These are phyloP conservation scores for Palythoa caribaeorum DNA, from an alignment of 92 coral and sea anemone genomes.

Conservation along the genomic window DNA sequence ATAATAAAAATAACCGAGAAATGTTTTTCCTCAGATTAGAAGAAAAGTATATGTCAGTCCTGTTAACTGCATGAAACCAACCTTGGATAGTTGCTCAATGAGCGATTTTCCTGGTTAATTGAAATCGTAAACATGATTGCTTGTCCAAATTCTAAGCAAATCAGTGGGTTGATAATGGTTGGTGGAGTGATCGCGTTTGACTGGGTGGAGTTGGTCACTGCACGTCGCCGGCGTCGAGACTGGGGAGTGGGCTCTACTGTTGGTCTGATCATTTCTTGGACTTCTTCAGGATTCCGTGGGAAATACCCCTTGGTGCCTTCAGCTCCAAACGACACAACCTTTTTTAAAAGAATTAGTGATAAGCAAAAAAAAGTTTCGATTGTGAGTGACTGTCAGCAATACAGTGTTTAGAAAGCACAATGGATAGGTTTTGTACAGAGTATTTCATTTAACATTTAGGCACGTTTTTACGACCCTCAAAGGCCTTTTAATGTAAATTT, in stretches of 20 bases:
- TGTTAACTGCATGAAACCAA: neutral
- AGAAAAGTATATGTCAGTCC: too few species aligned
- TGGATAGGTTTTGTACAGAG: too few species aligned
- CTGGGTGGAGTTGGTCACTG: slow-evolving; percentile 54
- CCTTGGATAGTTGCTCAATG: slow-evolving; percentile 85
- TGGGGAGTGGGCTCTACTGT: slow-evolving; percentile 33
- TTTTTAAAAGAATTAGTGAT: neutral
- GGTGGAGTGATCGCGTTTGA: slow-evolving; percentile 9
- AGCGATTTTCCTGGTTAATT: slow-evolving; percentile 81
- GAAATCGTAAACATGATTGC: slow-evolving; percentile 75
- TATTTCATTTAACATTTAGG: too few species aligned
- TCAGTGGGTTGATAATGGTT: slow-evolving; percentile 68
- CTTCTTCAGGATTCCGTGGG: slow-evolving; percentile 44
- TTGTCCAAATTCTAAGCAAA: slow-evolving; percentile 73
- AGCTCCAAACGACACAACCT: slow-evolving; percentile 54
- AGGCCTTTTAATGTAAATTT: too few species aligned
- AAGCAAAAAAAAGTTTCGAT: neutral
- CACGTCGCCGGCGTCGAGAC: slow-evolving; percentile 70
- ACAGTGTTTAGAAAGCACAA: too few species aligned
- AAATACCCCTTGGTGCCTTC: slow-evolving; percentile 54
- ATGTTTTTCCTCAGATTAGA: too few species aligned
- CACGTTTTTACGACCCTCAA: too few species aligned
- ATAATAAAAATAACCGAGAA: too few species aligned
- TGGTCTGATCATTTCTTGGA: slow-evolving; percentile 28
- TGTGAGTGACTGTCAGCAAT: neutral